phyloP scores from a whole-genome alignment of 2,888 invertebrate species.

The Steinernema scapterisci region DNA sequence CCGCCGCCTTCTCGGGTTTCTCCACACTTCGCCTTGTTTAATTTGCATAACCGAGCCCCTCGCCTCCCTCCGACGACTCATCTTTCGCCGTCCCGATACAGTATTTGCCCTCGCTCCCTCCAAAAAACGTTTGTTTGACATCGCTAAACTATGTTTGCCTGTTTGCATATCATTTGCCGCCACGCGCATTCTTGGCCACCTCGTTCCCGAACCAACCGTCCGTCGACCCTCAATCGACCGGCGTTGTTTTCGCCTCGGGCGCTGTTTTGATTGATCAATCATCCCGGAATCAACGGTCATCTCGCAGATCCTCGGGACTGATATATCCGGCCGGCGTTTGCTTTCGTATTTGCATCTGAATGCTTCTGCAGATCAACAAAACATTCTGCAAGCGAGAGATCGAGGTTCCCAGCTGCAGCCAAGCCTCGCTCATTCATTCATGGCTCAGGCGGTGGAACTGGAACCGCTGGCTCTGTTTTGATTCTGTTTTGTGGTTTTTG shows the following conservation, averaged over 20 bases:
- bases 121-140: slow-evolving; percentile 12
- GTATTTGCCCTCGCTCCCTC: slow-evolving; percentile 1
- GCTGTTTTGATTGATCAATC: slow-evolving; percentile 25
- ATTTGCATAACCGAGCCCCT: background rate
- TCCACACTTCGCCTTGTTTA: background rate
- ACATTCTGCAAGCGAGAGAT: too few relatives aligned
- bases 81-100: slow-evolving; percentile 8
- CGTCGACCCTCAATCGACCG: background rate
- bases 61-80: background rate
- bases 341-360: too few relatives aligned
- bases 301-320: background rate
- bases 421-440: too few relatives aligned
- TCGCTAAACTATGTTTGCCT: slow-evolving; percentile 6
- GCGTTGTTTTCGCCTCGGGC: slow-evolving; percentile 28
- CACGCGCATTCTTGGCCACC: background rate
- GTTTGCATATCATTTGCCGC: slow-evolving; percentile 12
- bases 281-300: slow-evolving; percentile 5
- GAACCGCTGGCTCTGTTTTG: too few relatives aligned
- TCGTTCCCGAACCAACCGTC: background rate
- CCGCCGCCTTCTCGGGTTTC: slow-evolving; percentile 1
- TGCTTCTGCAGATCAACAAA: too few relatives aligned
- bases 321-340: too few relatives aligned
- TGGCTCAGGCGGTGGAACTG: too few relatives aligned
- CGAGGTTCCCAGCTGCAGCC: too few relatives aligned
- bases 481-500: too few relatives aligned